These are phyloP conservation scores for Hydrotaea diabolus DNA, from an alignment of 2,888 invertebrate genomes.

Conservation along the genomic window DNA sequence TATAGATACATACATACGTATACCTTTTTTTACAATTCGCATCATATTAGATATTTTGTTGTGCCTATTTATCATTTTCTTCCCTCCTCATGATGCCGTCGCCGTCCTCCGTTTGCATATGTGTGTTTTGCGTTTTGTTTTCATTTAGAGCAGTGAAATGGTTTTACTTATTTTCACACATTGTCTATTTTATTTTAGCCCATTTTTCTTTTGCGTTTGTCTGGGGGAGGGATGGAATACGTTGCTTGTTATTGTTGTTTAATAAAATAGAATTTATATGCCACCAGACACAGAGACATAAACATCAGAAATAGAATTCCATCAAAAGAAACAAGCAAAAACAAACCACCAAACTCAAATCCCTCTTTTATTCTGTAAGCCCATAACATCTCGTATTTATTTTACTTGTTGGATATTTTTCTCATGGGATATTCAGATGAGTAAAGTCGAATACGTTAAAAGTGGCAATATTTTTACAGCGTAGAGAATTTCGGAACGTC, in stretches of 20 bases:
- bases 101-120: conserved; percentile 54
- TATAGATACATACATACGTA: conserved; percentile 10
- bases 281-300: background rate
- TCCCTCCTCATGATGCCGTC: background rate
- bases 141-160: background rate
- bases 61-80: background rate
- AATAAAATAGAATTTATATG: conserved; percentile 3
- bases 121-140: conserved; percentile 6
- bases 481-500: no score
- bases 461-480: no score
- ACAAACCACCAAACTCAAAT: no score
- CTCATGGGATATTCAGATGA: no score
- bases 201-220: background rate
- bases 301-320: conserved; percentile 35
- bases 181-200: background rate
- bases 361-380: no score
- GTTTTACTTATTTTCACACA: background rate
- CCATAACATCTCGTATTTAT: no score
- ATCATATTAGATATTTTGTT: conserved; percentile 11
- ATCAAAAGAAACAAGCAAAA: background rate
- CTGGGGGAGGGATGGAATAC: background rate
- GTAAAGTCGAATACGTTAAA: no score
- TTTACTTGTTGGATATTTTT: no score
- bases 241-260: background rate
- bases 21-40: background rate